A percentile compares a stretch with the other conserved stretches of the same genome.
These are phyloP conservation scores for Parasteatoda tepidariorum DNA, from an alignment of 1,140 invertebrate species.

Conservation along the genomic window DNA sequence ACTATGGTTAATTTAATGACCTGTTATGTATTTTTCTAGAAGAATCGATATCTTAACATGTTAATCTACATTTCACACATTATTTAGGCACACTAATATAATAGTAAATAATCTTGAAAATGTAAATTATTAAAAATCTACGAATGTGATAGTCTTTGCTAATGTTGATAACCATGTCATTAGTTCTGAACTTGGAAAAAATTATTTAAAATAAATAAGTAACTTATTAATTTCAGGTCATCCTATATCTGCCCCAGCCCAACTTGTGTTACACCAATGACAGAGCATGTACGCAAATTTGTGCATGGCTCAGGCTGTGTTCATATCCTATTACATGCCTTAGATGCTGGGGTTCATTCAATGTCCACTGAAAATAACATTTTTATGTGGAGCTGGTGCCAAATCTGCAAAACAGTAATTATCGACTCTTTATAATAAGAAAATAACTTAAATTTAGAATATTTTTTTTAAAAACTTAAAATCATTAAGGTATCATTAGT, in stretches of 20 bases:
- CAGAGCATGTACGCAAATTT: slow-evolving; percentile 88
- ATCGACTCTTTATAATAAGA: slow-evolving; percentile 8
- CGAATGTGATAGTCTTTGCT: too few relatives aligned
- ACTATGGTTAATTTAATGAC: too few relatives aligned
- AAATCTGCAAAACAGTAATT: slow-evolving; percentile 77
- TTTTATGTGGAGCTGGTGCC: slow-evolving; percentile 90
- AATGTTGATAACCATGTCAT: too few relatives aligned
- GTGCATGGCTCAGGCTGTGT: slow-evolving; percentile 83
- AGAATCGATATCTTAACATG: too few relatives aligned
- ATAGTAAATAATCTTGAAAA: too few relatives aligned
- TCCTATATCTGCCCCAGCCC: slow-evolving; percentile 85
- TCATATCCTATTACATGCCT: slow-evolving; percentile 75
- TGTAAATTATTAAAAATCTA: too few relatives aligned
- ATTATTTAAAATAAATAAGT: too few relatives aligned
- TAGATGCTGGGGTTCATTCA: slow-evolving; percentile 67
- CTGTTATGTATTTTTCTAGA: too few relatives aligned
- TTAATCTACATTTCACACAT: too few relatives aligned
- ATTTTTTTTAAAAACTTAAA: slow-evolving; percentile 9
- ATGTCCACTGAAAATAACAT: slow-evolving; percentile 71
- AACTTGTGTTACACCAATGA: slow-evolving; percentile 84
- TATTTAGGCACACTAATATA: too few relatives aligned
- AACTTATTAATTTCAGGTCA: slow-evolving; percentile 65
- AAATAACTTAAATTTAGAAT: background rate
- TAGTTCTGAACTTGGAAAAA: too few relatives aligned
- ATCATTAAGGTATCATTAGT: background rate